phyloP scores from a whole-genome alignment of 2,888 invertebrate species.

The Agonopterix heracliana region DNA sequence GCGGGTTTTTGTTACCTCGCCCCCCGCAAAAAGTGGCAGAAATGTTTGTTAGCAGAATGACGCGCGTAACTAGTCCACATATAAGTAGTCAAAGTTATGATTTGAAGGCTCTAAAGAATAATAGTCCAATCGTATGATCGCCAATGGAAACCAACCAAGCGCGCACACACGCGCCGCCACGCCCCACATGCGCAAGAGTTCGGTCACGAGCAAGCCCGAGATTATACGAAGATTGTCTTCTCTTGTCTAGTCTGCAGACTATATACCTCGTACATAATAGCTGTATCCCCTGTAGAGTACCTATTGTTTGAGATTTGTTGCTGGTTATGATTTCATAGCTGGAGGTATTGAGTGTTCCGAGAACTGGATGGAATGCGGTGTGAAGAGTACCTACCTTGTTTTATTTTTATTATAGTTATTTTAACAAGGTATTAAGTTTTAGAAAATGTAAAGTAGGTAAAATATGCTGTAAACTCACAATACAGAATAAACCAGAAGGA shows the following conservation, averaged over 20 bases:
- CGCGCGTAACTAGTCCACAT: too few species aligned
- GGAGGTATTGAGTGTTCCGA: neutral
- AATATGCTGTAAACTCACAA: too few species aligned
- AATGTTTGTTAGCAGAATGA: too few species aligned
- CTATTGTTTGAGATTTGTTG: constrained; percentile 2
- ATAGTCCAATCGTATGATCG: neutral
- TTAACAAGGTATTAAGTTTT: too few species aligned
- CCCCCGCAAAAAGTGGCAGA: too few species aligned
- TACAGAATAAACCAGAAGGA: too few species aligned
- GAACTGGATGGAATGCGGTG: neutral
- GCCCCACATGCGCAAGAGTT: constrained; percentile 50
- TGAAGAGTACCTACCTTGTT: too few species aligned
- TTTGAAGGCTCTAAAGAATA: too few species aligned
- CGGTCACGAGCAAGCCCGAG: constrained; percentile 58
- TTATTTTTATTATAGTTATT: too few species aligned
- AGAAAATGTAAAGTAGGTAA: too few species aligned
- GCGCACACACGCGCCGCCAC: constrained; percentile 31
- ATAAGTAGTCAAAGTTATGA: too few species aligned
- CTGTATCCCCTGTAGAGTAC: neutral
- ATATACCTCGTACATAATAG: neutral
- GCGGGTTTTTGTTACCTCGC: too few species aligned
- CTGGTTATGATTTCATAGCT: neutral
- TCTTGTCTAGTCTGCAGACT: constrained; percentile 32
- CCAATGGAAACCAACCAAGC: constrained; percentile 42
- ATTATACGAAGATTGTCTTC: constrained; percentile 65